Percentiles rank a stretch among this genome's conserved stretches.
These are phyloP conservation scores for Malurus alboscapulatus DNA, from an alignment of 2,113 vertebrate species.

Conservation along the genomic window DNA sequence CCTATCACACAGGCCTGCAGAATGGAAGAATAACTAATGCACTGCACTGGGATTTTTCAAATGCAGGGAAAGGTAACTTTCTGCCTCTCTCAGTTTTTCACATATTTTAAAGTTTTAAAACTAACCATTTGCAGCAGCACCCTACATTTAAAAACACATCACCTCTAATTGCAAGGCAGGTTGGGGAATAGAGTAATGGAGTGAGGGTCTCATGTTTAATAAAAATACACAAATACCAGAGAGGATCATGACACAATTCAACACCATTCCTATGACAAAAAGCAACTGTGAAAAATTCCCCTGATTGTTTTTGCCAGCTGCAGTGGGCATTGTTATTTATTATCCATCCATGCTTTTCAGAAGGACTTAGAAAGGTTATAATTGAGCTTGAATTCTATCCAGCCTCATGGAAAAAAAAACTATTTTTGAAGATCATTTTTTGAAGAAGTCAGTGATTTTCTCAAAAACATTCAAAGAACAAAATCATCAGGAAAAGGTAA, in stretches of 20 bases:
- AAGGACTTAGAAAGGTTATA: neutral
- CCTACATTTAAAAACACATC: neutral
- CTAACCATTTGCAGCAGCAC: neutral
- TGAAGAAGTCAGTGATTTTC: neutral
- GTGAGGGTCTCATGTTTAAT: neutral
- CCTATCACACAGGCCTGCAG: neutral
- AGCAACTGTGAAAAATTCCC: neutral
- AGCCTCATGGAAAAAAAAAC: neutral
- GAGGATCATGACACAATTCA: neutral
- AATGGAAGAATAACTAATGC: neutral
- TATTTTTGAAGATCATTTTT: neutral
- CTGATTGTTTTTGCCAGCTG: neutral
- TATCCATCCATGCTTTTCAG: accelerated
- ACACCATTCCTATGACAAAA: neutral
- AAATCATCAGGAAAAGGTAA: neutral
- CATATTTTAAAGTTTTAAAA: neutral
- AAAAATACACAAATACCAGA: neutral
- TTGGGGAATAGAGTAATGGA: neutral
- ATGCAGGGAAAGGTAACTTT: neutral
- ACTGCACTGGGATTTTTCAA: neutral
- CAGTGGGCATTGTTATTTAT: neutral
- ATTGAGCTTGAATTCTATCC: neutral
- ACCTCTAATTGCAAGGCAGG: neutral
- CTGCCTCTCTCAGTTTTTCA: neutral
- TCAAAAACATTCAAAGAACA: neutral